phyloP scores from a whole-genome alignment of 2,113 vertebrate genomes.

The Chrysemys picta region DNA sequence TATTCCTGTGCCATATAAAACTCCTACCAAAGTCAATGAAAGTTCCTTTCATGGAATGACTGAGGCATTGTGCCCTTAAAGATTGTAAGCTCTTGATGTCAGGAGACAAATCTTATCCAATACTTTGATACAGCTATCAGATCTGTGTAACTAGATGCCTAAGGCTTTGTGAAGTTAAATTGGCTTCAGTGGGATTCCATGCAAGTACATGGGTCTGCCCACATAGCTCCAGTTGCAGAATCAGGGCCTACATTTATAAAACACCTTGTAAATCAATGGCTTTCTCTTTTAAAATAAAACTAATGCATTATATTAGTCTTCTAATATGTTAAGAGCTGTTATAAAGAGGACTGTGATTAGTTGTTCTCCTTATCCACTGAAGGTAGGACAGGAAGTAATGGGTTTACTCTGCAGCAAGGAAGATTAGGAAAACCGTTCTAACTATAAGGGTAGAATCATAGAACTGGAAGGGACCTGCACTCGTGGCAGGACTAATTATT shows the following conservation, averaged over 20 bases:
- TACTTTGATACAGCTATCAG: conserved; percentile 1
- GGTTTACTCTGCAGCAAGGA: neutral
- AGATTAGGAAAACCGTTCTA: neutral
- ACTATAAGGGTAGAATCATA: neutral
- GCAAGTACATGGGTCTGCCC: neutral
- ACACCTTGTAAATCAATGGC: neutral
- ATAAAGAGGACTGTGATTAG: neutral
- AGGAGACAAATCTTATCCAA: neutral
- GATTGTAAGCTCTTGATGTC: neutral
- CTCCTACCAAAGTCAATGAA: neutral
- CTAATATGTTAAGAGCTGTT: neutral
- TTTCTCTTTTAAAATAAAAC: neutral
- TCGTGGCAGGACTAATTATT: no score
- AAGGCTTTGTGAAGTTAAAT: neutral
- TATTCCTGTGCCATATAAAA: neutral
- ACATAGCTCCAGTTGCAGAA: conserved; percentile 22
- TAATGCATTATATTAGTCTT: neutral
- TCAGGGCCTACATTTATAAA: conserved; percentile 18
- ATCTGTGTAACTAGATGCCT: neutral
- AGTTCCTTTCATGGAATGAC: neutral
- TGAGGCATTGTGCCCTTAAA: neutral
- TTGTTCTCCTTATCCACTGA: neutral
- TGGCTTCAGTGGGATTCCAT: neutral
- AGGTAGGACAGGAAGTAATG: neutral
- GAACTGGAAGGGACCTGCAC: no score